Evolutionary conservation across 2,888 invertebrate genomes (phyloP).

Genomic region (Hymenopus coronatus): DNA sequence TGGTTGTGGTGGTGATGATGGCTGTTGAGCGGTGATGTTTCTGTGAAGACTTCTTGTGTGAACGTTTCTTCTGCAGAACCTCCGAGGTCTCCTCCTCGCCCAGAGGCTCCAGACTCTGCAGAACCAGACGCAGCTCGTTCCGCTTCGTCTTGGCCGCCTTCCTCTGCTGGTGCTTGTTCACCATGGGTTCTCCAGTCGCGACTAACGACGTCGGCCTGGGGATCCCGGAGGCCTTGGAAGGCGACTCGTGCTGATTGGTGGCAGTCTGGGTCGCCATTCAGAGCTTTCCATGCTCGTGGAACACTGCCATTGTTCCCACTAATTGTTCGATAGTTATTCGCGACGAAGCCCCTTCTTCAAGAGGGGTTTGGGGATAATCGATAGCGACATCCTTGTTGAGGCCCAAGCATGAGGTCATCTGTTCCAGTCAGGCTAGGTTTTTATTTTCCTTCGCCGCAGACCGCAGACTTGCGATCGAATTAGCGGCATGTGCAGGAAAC

Average conservation of each 20-base stretch:
- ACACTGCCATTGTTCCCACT: background rate
- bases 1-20: background rate
- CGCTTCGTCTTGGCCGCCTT: constrained; percentile 45
- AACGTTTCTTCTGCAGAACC: background rate
- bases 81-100: background rate
- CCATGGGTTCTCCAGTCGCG: constrained; percentile 8
- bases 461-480: background rate
- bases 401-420: background rate
- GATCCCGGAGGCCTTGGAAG: background rate
- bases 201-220: constrained; percentile 4
- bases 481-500: background rate
- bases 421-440: background rate
- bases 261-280: background rate
- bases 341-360: too few relatives aligned
- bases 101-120: background rate
- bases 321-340: too few relatives aligned
- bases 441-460: background rate
- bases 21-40: background rate
- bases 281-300: background rate
- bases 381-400: background rate
- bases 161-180: constrained; percentile 29
- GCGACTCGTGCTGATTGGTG: background rate
- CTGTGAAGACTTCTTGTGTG: background rate
- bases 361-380: background rate
- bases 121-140: constrained; percentile 43